Conservation (phyloP, 2,888 invertebrate species). For the Athrips mouffetella region DNA sequence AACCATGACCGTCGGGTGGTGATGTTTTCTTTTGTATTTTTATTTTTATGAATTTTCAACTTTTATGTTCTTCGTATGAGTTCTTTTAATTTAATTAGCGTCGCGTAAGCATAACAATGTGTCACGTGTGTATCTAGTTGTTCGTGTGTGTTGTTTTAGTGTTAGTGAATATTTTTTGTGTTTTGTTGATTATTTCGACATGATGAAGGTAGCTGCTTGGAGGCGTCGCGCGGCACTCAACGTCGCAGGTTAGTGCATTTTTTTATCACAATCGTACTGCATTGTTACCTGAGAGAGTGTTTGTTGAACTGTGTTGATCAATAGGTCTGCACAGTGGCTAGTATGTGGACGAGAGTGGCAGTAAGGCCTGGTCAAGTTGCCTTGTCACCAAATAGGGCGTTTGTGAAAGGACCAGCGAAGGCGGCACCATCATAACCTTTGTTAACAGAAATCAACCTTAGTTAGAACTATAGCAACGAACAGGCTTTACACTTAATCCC, state of each 20-base stretch:
- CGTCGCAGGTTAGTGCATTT: slow-evolving; percentile 61
- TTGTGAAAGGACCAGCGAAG: slow-evolving; percentile 11
- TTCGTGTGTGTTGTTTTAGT: slow-evolving; percentile 34
- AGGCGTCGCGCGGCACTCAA: slow-evolving; percentile 58
- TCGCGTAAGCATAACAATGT: slow-evolving; percentile 27
- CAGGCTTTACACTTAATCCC: no score
- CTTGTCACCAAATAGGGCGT: neutral
- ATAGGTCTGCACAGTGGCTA: neutral
- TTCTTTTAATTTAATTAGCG: slow-evolving; percentile 39
- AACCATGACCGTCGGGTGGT: slow-evolving; percentile 41
- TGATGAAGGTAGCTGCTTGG: slow-evolving; percentile 63
- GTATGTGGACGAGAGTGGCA: no score
- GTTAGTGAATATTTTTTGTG: slow-evolving; percentile 42
- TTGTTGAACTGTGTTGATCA: neutral
- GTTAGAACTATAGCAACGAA: no score
- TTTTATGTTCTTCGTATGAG: slow-evolving; percentile 45
- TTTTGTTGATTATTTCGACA: slow-evolving; percentile 59
- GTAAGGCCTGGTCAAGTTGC: neutral
- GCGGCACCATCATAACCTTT: neutral
- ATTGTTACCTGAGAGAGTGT: neutral
- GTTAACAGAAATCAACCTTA: no score
- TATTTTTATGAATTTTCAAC: slow-evolving; percentile 46
- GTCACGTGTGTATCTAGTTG: slow-evolving; percentile 40
- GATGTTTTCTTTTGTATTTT: slow-evolving; percentile 42
- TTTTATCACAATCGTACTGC: slow-evolving; percentile 6